These are phyloP conservation scores for Trogon surrucura DNA, from an alignment of 2,113 vertebrate genomes.

Conservation along the genomic window DNA sequence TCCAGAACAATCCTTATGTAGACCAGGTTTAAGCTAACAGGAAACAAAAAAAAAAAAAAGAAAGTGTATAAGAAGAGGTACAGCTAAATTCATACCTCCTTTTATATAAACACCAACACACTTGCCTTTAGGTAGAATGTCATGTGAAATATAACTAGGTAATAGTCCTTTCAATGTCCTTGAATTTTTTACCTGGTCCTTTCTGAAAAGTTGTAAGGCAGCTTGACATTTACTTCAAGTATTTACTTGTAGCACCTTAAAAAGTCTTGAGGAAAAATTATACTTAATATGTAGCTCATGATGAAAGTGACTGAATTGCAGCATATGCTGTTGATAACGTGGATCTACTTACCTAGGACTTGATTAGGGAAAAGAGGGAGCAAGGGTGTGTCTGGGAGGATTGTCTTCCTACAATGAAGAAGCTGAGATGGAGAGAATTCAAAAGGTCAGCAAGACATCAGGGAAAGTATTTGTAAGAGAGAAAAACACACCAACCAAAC, in stretches of 20 bases:
- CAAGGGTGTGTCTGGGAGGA: neutral
- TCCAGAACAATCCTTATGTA: neutral
- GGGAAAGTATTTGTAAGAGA: conserved; percentile 38
- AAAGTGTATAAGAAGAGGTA: neutral
- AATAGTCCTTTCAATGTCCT: neutral
- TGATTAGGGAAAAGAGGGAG: neutral
- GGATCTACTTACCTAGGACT: neutral
- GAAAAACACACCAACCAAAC: conserved; percentile 20
- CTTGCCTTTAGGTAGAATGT: neutral
- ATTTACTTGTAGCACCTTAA: conserved; percentile 5
- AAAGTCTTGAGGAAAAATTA: conserved; percentile 24
- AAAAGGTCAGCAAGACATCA: conserved; percentile 54
- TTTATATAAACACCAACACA: neutral
- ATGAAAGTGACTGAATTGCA: neutral
- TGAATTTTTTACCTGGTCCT: neutral
- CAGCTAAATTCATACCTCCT: neutral
- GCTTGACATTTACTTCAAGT: neutral
- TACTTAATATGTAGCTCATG: neutral
- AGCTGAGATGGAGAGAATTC: conserved; percentile 33
- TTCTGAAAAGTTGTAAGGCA: conserved; percentile 8
- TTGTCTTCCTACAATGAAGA: neutral
- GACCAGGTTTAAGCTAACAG: neutral
- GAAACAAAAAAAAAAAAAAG: neutral
- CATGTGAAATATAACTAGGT: neutral
- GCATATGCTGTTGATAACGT: neutral